Percentiles rank a stretch among this genome's conserved stretches.
Evolutionary conservation across 2,797 vertebrate species (phyloP).

Genomic region (Rhinoraja longicauda): DNA sequence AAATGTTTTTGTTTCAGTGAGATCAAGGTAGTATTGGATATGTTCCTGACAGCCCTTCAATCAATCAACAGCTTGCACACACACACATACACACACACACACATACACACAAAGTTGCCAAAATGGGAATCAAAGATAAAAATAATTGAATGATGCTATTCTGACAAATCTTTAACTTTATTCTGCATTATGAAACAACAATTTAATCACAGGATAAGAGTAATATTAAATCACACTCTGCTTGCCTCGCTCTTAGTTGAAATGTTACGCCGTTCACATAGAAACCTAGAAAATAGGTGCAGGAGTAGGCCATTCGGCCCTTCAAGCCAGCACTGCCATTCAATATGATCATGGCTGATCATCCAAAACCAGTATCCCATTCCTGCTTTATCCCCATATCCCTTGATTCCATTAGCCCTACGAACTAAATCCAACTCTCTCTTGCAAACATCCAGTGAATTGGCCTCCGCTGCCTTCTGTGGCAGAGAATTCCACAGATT

Average conservation of each 20-base stretch:
- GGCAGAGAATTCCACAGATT: no score
- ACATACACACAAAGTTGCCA: neutral
- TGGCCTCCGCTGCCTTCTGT: no score
- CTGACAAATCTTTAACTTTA: constrained; percentile 21
- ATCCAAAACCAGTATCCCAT: no score
- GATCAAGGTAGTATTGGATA: neutral
- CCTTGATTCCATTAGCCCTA: no score
- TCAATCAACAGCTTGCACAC: no score
- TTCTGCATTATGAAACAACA: constrained; percentile 21
- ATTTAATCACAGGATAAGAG: neutral
- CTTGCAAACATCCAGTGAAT: no score
- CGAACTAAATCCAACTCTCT: no score
- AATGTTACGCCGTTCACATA: neutral
- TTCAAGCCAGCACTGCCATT: no score
- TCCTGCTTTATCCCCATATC: no score
- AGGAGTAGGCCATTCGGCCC: no score
- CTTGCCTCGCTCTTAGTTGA: neutral
- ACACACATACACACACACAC: neutral
- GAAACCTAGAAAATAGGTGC: no score
- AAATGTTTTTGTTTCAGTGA: neutral
- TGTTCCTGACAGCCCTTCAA: neutral
- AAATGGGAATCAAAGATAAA: neutral
- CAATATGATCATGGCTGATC: no score
- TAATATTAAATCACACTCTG: neutral
- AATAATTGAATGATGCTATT: neutral